Conservation (phyloP, 2,113 vertebrate genomes). For the Amblyopsis rosae region DNA sequence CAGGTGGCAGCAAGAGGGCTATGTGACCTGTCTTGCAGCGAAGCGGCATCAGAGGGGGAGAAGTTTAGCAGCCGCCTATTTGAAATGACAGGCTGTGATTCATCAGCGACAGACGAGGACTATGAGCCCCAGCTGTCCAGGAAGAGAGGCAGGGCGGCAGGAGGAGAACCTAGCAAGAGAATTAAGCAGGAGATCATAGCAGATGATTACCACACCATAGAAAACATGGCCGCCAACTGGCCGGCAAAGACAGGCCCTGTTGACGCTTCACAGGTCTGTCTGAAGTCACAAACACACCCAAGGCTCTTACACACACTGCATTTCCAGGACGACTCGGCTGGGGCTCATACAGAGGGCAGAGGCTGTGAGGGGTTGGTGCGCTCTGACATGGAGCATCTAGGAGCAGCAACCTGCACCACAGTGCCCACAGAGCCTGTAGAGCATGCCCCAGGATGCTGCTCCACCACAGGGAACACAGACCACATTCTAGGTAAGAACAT, state of each 20-base stretch:
- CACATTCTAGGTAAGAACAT: background rate
- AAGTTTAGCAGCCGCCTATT: slow-evolving; percentile 85
- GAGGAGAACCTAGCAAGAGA: slow-evolving; percentile 80
- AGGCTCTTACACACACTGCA: slow-evolving; percentile 2
- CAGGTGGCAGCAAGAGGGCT: slow-evolving; percentile 79
- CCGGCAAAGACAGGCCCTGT: slow-evolving; percentile 43
- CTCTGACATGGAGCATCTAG: slow-evolving; percentile 13
- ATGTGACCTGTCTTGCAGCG: slow-evolving; percentile 87
- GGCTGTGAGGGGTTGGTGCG: slow-evolving; percentile 2
- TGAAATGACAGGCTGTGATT: slow-evolving; percentile 84
- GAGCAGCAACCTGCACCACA: slow-evolving; percentile 21
- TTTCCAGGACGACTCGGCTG: slow-evolving; percentile 57
- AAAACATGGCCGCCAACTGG: slow-evolving; percentile 74
- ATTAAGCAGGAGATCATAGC: slow-evolving; percentile 84
- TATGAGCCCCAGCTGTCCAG: slow-evolving; percentile 77
- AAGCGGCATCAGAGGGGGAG: slow-evolving; percentile 83
- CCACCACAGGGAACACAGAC: slow-evolving; percentile 10
- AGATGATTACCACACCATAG: slow-evolving; percentile 85
- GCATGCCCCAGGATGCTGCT: slow-evolving; percentile 6
- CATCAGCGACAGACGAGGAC: slow-evolving; percentile 87
- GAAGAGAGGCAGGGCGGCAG: slow-evolving; percentile 67
- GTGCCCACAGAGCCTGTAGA: slow-evolving; percentile 7
- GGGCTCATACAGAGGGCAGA: background rate
- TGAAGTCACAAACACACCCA: background rate
- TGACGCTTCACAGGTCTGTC: slow-evolving; percentile 36